phyloP scores from a whole-genome alignment of 2,888 invertebrate genomes.

The Agonum fuliginosum region DNA sequence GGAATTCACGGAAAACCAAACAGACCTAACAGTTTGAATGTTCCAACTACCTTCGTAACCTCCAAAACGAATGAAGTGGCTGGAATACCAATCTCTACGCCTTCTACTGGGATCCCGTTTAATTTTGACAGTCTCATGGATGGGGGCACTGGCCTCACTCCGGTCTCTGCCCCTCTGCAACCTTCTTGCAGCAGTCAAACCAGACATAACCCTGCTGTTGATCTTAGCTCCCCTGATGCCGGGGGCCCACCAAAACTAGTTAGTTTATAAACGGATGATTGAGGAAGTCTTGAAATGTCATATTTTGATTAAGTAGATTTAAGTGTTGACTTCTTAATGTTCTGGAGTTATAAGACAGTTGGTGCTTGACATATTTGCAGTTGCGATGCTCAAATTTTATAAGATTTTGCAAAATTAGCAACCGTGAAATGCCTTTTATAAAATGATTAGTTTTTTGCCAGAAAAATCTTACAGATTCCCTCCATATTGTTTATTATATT shows the following conservation, averaged over 20 bases:
- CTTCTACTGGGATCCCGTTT: slow-evolving; percentile 90
- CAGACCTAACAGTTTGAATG: slow-evolving; percentile 84
- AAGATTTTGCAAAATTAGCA: slow-evolving; percentile 38
- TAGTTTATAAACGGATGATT: slow-evolving; percentile 79
- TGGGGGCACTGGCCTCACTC: slow-evolving; percentile 93
- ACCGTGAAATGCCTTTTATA: slow-evolving; percentile 47
- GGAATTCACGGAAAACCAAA: slow-evolving; percentile 74
- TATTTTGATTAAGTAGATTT: too few species aligned
- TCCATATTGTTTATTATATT: slow-evolving; percentile 54
- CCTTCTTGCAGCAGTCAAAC: slow-evolving; percentile 86
- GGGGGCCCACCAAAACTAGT: slow-evolving; percentile 86
- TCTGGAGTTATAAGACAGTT: slow-evolving; percentile 1
- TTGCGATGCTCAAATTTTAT: slow-evolving; percentile 51
- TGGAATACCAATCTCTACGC: slow-evolving; percentile 90
- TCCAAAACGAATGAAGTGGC: slow-evolving; percentile 77
- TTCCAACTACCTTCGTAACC: slow-evolving; percentile 76
- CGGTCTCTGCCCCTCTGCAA: slow-evolving; percentile 83
- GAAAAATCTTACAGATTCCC: slow-evolving; percentile 48
- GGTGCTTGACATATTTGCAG: slow-evolving; percentile 45
- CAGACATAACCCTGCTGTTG: slow-evolving; percentile 79
- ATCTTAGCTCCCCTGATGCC: slow-evolving; percentile 84
- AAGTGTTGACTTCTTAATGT: background rate
- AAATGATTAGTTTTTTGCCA: slow-evolving; percentile 33
- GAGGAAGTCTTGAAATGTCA: too few species aligned
- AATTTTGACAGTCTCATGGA: slow-evolving; percentile 96